These are phyloP conservation scores for Nothoprocta pentlandii DNA, from an alignment of 2,113 vertebrate genomes.

Conservation along the genomic window DNA sequence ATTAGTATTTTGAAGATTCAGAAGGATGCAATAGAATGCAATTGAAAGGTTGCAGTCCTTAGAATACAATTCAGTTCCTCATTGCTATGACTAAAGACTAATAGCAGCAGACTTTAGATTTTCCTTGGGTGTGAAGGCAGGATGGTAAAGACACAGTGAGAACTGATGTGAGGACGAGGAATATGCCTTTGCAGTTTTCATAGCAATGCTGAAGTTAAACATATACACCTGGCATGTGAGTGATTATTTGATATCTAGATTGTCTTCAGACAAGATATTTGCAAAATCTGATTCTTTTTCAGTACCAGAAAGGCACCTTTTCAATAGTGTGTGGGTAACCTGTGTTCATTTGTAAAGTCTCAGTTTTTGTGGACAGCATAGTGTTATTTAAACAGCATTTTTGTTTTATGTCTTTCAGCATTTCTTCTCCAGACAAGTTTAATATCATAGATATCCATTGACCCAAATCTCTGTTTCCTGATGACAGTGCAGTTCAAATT, in stretches of 20 bases:
- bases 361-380: background rate
- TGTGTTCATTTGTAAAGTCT: background rate
- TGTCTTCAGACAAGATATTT: background rate
- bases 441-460: background rate
- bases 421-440: background rate
- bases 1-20: background rate
- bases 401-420: background rate
- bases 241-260: slow-evolving; percentile 14
- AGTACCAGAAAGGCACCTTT: background rate
- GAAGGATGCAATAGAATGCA: background rate
- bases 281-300: slow-evolving; percentile 26
- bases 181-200: background rate
- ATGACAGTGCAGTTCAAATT: background rate
- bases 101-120: background rate
- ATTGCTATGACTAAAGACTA: background rate
- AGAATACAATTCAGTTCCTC: background rate
- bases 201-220: background rate
- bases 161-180: background rate
- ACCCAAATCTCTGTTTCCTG: background rate
- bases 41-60: no score
- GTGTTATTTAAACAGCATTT: background rate
- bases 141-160: background rate
- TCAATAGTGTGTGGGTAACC: background rate
- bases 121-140: background rate
- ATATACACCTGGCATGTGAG: background rate